Percentiles rank a stretch among this genome's conserved stretches.
Evolutionary conservation across 2,888 invertebrate genomes (phyloP).

Genomic region (Laspeyria flexula): DNA sequence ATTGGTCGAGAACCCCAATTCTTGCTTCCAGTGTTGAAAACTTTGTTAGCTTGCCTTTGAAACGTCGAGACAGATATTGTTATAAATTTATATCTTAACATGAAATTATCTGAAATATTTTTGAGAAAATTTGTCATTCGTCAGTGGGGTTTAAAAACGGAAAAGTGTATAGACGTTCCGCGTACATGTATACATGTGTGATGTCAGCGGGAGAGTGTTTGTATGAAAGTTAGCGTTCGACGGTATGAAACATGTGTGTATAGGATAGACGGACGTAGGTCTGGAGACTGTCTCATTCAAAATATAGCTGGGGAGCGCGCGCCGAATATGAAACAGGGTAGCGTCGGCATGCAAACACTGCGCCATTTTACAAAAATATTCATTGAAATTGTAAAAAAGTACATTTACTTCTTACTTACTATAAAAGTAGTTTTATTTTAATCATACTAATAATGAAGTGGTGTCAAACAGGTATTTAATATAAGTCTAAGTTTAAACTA

Average conservation of each 20-base stretch:
- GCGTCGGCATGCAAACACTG: conserved; percentile 60
- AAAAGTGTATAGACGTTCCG: conserved; percentile 23
- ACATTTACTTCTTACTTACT: no score
- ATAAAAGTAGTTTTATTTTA: no score
- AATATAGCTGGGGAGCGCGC: conserved; percentile 69
- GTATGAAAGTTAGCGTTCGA: conserved; percentile 38
- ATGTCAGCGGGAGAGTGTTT: background rate
- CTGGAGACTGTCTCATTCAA: conserved; percentile 75
- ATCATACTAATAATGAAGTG: no score
- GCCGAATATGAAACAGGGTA: conserved; percentile 74
- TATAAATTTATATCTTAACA: conserved; percentile 37
- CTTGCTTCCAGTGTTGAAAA: conserved; percentile 38
- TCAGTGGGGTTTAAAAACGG: conserved; percentile 35
- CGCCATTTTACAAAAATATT: background rate
- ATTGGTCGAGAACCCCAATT: conserved; percentile 39
- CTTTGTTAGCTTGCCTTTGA: conserved; percentile 42
- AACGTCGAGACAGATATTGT: conserved; percentile 44
- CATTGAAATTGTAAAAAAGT: background rate
- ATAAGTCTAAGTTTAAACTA: no score
- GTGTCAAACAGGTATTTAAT: no score
- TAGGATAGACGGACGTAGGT: conserved; percentile 63
- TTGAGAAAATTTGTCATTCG: conserved; percentile 30
- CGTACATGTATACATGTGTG: conserved; percentile 12
- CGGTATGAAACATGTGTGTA: conserved; percentile 55
- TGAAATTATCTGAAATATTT: conserved; percentile 30